phyloP scores from a whole-genome alignment of 2,113 vertebrate genomes.

The Tragelaphus buxtoni region DNA sequence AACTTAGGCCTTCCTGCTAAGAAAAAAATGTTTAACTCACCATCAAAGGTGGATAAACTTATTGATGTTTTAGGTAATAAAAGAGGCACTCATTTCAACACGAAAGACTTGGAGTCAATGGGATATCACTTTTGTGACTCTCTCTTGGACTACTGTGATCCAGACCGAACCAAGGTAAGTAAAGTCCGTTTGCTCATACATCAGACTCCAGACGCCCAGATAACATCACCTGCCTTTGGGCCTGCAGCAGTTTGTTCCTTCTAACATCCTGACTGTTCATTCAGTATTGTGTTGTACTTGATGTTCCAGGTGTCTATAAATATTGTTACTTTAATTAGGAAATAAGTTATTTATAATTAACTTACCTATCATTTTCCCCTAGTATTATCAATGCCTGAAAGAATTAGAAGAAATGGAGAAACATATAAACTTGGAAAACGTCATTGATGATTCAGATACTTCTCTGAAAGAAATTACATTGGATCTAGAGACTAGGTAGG shows the following conservation, averaged over 20 bases:
- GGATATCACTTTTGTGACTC: constrained; percentile 83
- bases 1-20: background rate
- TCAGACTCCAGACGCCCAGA: background rate
- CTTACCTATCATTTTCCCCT: constrained; percentile 44
- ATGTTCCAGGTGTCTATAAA: background rate
- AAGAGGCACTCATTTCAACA: constrained; percentile 78
- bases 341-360: constrained; percentile 31
- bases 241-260: background rate
- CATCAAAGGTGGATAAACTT: constrained; percentile 30
- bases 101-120: constrained; percentile 78
- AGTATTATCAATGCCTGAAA: constrained; percentile 76
- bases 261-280: background rate
- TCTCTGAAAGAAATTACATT: constrained; percentile 57
- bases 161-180: constrained; percentile 78
- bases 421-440: constrained; percentile 42
- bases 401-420: constrained; percentile 76
- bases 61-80: constrained; percentile 77
- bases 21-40: constrained; percentile 1
- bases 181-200: background rate
- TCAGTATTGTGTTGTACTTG: background rate
- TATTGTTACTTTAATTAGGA: constrained; percentile 26
- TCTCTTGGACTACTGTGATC: constrained; percentile 78
- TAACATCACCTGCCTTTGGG: background rate
- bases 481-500: constrained; percentile 76
- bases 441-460: constrained; percentile 55